phyloP scores from a whole-genome alignment of 1,140 invertebrate genomes.

The Lepidurus couesii region DNA sequence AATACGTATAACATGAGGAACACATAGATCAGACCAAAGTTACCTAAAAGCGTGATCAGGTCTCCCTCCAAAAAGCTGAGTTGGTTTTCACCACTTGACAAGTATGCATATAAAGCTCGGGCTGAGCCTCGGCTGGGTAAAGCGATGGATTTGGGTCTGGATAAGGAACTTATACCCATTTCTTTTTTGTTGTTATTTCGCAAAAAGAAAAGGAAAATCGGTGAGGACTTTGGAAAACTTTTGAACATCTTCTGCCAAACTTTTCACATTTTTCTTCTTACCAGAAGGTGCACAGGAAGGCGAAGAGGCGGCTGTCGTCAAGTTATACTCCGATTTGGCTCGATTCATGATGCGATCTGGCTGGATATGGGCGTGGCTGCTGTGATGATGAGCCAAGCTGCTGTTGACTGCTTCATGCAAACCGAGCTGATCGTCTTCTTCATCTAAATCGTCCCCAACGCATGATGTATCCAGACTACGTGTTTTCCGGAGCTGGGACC shows the following conservation, averaged over 20 bases:
- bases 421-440: background rate
- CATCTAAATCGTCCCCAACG: background rate
- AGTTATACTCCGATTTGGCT: slow-evolving; percentile 3
- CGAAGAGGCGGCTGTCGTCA: background rate
- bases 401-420: slow-evolving; percentile 1
- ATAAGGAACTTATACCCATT: slow-evolving; percentile 27
- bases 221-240: background rate
- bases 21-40: slow-evolving; percentile 21
- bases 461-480: background rate
- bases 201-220: slow-evolving; percentile 8
- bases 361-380: background rate
- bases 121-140: slow-evolving; percentile 58
- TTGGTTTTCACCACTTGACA: slow-evolving; percentile 85
- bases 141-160: slow-evolving; percentile 64
- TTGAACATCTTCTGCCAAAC: background rate
- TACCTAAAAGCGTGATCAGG: slow-evolving; percentile 74
- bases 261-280: background rate
- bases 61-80: slow-evolving; percentile 87
- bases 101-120: slow-evolving; percentile 79
- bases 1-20: background rate
- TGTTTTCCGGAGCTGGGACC: slow-evolving; percentile 1
- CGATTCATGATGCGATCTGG: background rate
- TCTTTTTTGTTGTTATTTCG: background rate
- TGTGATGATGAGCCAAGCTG: background rate
- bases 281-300: slow-evolving; percentile 4